These are phyloP conservation scores for Balanococcus diminutus DNA, from an alignment of 2,888 invertebrate genomes.

Conservation along the genomic window DNA sequence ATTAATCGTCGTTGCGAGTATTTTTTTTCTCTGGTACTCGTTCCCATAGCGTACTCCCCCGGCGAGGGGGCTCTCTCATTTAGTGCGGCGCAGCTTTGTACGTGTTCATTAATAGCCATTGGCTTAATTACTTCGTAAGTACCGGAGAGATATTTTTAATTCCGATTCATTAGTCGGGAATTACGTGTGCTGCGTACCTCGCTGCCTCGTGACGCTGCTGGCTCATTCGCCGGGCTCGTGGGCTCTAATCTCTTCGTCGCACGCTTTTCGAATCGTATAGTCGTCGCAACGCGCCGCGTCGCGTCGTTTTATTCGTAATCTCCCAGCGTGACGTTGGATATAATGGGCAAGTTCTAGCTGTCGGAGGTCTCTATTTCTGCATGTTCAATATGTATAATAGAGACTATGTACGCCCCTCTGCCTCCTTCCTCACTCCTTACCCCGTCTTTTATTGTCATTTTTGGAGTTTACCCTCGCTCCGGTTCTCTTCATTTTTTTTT, in stretches of 20 bases:
- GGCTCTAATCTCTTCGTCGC: not conserved
- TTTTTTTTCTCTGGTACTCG: not conserved
- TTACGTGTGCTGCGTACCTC: not conserved
- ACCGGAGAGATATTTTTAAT: conserved; percentile 30
- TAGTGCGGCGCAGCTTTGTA: not conserved
- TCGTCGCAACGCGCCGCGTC: not conserved
- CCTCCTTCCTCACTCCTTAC: not conserved
- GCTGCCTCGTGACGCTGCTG: not conserved
- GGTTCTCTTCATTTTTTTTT: not conserved
- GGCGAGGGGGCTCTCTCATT: not conserved
- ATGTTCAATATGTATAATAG: not conserved
- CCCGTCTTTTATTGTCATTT: not conserved
- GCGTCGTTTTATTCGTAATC: conserved; percentile 10
- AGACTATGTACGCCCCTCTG: not conserved
- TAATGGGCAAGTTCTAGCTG: not conserved
- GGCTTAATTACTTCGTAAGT: conserved; percentile 41
- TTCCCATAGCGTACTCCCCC: not conserved
- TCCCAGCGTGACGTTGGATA: not conserved
- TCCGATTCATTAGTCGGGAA: conserved; percentile 26
- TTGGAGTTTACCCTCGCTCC: not conserved
- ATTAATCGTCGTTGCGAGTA: not conserved
- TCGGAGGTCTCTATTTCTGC: not conserved
- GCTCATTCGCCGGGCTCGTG: not conserved
- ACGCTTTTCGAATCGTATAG: not conserved
- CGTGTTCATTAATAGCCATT: conserved; percentile 41